Conservation (phyloP, 2,113 vertebrate species). For the Pyrgilauda ruficollis region DNA sequence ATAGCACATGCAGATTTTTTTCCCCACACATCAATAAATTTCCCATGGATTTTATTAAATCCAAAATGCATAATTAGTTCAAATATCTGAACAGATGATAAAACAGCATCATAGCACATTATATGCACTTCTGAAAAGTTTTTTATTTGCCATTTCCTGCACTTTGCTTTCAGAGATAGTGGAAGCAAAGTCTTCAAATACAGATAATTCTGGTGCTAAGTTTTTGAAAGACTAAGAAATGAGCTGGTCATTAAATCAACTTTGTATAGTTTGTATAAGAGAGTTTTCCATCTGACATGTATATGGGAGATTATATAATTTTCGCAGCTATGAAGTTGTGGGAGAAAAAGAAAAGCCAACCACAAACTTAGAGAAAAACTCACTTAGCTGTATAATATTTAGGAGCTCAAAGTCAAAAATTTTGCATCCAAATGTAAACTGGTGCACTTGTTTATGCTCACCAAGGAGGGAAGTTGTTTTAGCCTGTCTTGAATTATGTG, state of each 20-base stretch:
- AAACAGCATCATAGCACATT: background rate
- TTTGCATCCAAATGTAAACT: background rate
- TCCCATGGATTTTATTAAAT: background rate
- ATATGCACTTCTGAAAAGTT: background rate
- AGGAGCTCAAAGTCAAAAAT: background rate
- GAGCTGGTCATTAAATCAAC: background rate
- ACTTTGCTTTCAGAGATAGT: background rate
- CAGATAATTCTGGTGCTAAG: background rate
- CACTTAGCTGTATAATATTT: background rate
- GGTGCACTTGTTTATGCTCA: background rate
- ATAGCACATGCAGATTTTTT: background rate
- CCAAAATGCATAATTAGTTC: background rate
- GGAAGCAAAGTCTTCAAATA: background rate
- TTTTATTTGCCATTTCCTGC: background rate
- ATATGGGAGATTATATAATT: background rate
- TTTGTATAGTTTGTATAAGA: background rate
- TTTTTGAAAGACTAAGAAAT: background rate
- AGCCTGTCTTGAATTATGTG: background rate
- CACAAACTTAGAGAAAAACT: background rate
- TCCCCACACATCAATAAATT: background rate
- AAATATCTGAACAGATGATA: background rate
- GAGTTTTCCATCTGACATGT: background rate
- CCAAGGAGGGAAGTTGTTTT: background rate
- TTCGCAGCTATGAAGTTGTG: background rate
- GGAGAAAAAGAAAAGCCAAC: background rate